phyloP scores from a whole-genome alignment of 2,888 invertebrate species.

The Dryobotodes eremita region DNA sequence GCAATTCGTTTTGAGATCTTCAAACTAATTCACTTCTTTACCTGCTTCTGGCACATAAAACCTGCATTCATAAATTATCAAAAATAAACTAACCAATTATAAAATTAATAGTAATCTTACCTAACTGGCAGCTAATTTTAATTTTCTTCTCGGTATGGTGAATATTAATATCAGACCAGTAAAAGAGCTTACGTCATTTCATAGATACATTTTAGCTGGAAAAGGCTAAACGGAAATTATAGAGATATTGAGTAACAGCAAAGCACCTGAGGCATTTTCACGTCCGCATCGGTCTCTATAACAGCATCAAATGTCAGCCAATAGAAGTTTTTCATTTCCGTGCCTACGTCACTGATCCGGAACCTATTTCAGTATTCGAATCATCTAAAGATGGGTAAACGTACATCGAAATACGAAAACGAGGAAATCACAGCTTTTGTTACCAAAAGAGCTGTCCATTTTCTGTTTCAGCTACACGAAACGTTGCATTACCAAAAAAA shows the following conservation, averaged over 20 bases:
- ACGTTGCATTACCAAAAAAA: conserved; percentile 8
- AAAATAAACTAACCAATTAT: conserved; percentile 55
- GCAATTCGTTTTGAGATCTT: neutral
- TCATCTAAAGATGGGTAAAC: conserved; percentile 76
- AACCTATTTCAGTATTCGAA: conserved; percentile 82
- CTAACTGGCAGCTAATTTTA: conserved; percentile 40
- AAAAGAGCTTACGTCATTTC: conserved; percentile 41
- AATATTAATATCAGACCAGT: conserved; percentile 34
- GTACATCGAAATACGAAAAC: conserved; percentile 73
- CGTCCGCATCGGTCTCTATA: conserved; percentile 71
- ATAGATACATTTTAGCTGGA: conserved; percentile 35
- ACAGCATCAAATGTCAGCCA: conserved; percentile 73
- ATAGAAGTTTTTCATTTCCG: conserved; percentile 86
- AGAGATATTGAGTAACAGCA: conserved; percentile 58
- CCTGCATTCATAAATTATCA: conserved; percentile 41
- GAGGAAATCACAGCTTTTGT: conserved; percentile 74
- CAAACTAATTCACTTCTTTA: conserved; percentile 43
- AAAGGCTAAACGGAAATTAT: conserved; percentile 57
- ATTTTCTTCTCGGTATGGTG: conserved; percentile 36
- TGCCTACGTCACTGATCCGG: conserved; percentile 81
- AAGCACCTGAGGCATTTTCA: conserved; percentile 65
- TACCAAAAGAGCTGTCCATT: conserved; percentile 69
- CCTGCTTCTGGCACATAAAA: conserved; percentile 38
- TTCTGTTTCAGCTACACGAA: conserved; percentile 54
- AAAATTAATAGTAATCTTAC: conserved; percentile 27